Evolutionary conservation across 2,113 vertebrate genomes (phyloP).

Genomic region (Lipophrys pholis): DNA sequence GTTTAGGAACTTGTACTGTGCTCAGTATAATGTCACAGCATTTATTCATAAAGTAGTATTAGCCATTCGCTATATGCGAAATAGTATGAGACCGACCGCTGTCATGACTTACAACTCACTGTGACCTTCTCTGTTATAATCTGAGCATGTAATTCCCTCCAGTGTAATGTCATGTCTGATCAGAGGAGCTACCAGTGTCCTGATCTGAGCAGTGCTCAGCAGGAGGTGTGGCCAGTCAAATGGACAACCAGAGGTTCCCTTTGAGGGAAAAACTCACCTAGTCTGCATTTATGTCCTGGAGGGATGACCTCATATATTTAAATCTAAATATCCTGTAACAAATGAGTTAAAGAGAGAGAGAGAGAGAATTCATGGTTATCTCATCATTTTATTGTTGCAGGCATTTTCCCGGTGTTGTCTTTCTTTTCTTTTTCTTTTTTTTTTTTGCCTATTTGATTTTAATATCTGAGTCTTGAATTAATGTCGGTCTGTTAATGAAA

Average conservation of each 20-base stretch:
- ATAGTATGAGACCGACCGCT: conserved; percentile 75
- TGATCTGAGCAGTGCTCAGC: conserved; percentile 80
- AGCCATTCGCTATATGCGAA: conserved; percentile 58
- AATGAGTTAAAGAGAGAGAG: not conserved
- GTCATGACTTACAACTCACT: conserved; percentile 72
- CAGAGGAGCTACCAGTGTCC: conserved; percentile 84
- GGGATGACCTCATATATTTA: conserved; percentile 47
- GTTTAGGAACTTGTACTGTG: conserved; percentile 47
- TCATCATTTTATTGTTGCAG: not conserved
- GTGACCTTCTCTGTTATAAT: conserved; percentile 86
- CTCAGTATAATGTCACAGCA: conserved; percentile 71
- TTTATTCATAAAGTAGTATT: conserved; percentile 74
- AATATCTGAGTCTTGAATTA: conserved; percentile 61
- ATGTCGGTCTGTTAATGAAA: conserved; percentile 61
- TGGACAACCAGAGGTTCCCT: conserved; percentile 80
- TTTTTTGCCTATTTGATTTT: conserved; percentile 40
- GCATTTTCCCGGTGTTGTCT: not conserved
- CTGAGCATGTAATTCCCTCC: conserved; percentile 81
- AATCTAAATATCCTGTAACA: conserved; percentile 25
- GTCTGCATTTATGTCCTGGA: conserved; percentile 26
- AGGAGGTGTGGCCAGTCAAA: conserved; percentile 78
- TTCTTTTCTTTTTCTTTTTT: conserved; percentile 25
- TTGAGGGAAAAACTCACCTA: conserved; percentile 77
- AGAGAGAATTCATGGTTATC: too few species aligned
- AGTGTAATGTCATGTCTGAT: conserved; percentile 86